Evolutionary conservation across 2,113 vertebrate genomes (phyloP).

Genomic region (Mobula hypostoma): DNA sequence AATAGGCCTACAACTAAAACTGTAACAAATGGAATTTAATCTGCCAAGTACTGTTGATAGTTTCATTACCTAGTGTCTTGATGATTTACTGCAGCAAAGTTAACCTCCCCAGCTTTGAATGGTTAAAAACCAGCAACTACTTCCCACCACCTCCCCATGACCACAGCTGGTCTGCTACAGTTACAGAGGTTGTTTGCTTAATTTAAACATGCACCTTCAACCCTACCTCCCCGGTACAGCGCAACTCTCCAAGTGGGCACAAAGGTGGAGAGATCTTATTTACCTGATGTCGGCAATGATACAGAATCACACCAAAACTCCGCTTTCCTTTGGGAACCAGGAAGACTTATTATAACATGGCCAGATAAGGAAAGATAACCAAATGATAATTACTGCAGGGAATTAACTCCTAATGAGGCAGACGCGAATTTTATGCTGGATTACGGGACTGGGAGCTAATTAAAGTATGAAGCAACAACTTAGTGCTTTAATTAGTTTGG

Average conservation of each 20-base stretch:
- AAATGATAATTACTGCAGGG: constrained; percentile 17
- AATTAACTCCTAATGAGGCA: not conserved
- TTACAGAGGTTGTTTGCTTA: not conserved
- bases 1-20: constrained; percentile 5
- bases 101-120: not conserved
- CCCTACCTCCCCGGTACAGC: not conserved
- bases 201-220: constrained; percentile 9
- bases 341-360: not conserved
- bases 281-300: not conserved
- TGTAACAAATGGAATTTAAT: constrained; percentile 23
- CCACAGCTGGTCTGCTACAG: not conserved
- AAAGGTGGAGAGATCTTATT: not conserved
- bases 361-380: constrained; percentile 7
- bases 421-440: not conserved
- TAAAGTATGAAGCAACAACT: constrained; percentile 21
- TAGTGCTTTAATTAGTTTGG: constrained; percentile 17
- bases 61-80: constrained; percentile 34
- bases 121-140: constrained; percentile 3
- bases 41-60: constrained; percentile 18
- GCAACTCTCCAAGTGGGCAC: not conserved
- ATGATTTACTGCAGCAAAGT: constrained; percentile 14
- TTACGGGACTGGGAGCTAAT: constrained; percentile 4
- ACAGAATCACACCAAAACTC: not conserved
- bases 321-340: too few relatives aligned
- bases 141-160: not conserved